Evolutionary conservation across 2,113 vertebrate species (phyloP), one percentile per base, ranked within the genome.

Genomic region (Oncorhynchus keta): DNA sequence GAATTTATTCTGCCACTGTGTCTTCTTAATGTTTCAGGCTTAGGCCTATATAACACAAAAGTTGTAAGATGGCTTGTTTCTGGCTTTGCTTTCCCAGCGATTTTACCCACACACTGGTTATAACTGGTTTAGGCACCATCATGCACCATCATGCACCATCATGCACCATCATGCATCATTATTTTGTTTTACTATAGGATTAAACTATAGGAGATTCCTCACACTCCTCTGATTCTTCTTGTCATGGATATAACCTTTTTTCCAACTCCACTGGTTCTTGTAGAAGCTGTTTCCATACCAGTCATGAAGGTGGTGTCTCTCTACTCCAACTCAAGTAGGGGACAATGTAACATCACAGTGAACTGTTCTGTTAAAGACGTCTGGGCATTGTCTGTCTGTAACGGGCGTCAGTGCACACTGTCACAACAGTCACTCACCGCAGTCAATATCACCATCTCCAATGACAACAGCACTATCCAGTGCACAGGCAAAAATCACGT

Each of bases 401-500:
- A 74, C 13, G 4, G 18, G 4, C 12, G 39, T 0, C 3, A 55
- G 1, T 93, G 91, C 64, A 18, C 0, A 20, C 1, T 0, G 3
- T n/a, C 26, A 0, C 39, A 76, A 3, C 24, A 1, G 3, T 20
- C 76, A 1, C 24, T 32, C 2, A 13, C 1, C 1, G 0, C 0
- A 3, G 20, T 89, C 70, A 91, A 87, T 80, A 81, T 92, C 73
- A 86, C 61, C 73, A 5, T 90, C n/a, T 57, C 30, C 0, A 1
- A 0, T 0, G 0, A 65, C 8, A 76, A 77, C 22, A 28, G 24
- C 28, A n/a, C 2, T 0, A 14, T 91, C 11, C 3, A 75, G 70
- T 93, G 92, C 64, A 73, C 2, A 0, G 84, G 64, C 61, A 86
- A 13, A 45, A 93, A 92, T 75, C n/a, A 76, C 0, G 86, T 90